These are phyloP conservation scores for Patella depressa DNA, from an alignment of 2,888 invertebrate genomes.

Conservation along the genomic window DNA sequence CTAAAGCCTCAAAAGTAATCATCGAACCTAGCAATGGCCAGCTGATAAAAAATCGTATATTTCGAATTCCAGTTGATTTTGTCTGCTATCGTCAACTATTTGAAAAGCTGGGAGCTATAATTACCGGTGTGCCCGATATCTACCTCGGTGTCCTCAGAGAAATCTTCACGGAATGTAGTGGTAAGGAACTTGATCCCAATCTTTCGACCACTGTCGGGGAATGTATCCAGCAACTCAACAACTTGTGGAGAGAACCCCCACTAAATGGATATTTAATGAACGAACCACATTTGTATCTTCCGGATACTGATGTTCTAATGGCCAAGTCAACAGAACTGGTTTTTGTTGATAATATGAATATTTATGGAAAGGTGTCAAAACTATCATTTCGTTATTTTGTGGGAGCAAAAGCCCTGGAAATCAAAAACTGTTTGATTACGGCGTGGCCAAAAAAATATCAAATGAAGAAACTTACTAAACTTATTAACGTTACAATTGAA, in stretches of 20 bases:
- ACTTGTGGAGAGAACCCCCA: not conserved
- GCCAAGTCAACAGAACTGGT: constrained; percentile 26
- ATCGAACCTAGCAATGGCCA: not conserved
- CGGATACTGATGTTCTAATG: constrained; percentile 13
- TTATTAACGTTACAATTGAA: too few species aligned
- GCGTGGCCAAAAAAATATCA: not conserved
- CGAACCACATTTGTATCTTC: constrained; percentile 19
- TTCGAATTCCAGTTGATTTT: constrained; percentile 39
- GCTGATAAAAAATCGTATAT: constrained; percentile 28
- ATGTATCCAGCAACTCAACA: constrained; percentile 31
- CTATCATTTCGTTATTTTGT: constrained; percentile 24
- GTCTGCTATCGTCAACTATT: constrained; percentile 45
- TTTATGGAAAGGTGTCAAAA: constrained; percentile 14
- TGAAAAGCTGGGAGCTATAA: constrained; percentile 39
- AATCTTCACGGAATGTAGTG: constrained; percentile 29
- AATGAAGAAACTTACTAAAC: constrained; percentile 34
- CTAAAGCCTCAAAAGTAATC: constrained; percentile 14
- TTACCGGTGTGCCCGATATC: constrained; percentile 35
- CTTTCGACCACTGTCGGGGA: constrained; percentile 33
- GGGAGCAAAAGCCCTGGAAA: constrained; percentile 25
- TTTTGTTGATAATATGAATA: constrained; percentile 27
- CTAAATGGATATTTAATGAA: too few species aligned
- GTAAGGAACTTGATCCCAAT: constrained; percentile 35
- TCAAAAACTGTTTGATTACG: constrained; percentile 19
- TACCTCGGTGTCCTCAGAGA: constrained; percentile 43